Conservation (phyloP, 2,797 vertebrate genomes). For the Semotilus atromaculatus region DNA sequence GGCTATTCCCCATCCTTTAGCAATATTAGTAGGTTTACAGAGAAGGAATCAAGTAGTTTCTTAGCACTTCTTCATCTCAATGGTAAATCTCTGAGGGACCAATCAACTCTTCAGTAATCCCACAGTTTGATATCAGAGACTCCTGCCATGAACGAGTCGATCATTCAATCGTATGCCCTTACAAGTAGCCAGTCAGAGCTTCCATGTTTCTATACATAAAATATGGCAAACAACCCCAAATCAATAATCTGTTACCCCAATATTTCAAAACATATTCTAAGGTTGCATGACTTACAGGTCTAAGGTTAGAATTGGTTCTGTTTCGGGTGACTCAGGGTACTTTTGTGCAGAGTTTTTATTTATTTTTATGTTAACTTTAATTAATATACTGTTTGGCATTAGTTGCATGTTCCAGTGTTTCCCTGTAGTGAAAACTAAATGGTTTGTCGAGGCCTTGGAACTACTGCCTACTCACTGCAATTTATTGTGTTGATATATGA, state of each 20-base stretch:
- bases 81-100: constrained; percentile 71
- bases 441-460: constrained; percentile 7
- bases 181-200: constrained; percentile 34
- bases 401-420: background rate
- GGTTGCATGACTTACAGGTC: background rate
- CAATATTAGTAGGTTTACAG: constrained; percentile 68
- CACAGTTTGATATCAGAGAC: constrained; percentile 50
- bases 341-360: background rate
- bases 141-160: constrained; percentile 32
- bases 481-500: constrained; percentile 4
- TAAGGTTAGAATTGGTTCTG: background rate
- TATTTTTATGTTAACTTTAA: background rate
- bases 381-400: constrained; percentile 31
- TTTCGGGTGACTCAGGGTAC: background rate
- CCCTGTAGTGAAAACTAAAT: background rate
- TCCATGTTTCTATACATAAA: background rate
- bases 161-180: constrained; percentile 38
- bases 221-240: background rate
- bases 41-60: constrained; percentile 55
- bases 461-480: constrained; percentile 19
- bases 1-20: constrained; percentile 61
- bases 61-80: constrained; percentile 60
- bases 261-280: background rate
- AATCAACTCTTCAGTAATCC: constrained; percentile 56
- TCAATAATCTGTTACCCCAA: background rate